Evolutionary conservation across 35 echinoderm and acorn worm species (phyloP).

Genomic region (Nesometra sesokonis): DNA sequence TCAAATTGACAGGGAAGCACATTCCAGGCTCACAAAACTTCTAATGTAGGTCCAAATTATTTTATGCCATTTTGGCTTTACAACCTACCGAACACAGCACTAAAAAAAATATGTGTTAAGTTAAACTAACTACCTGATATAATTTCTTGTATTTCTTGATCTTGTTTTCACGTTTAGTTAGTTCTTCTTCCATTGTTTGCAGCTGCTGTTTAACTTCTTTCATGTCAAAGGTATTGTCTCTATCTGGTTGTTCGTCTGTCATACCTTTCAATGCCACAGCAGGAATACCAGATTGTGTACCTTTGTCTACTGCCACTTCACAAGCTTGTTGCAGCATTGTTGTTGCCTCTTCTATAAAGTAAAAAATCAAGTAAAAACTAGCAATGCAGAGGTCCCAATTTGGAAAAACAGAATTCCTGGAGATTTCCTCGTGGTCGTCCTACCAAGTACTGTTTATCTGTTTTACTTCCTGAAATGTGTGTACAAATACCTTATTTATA

Average conservation of each 20-base stretch:
- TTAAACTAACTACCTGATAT: constrained; percentile 50
- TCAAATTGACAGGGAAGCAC: no score
- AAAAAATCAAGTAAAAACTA: no score
- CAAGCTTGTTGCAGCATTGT: not conserved
- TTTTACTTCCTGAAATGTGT: no score
- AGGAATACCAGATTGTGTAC: constrained; percentile 32
- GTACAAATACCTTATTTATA: no score
- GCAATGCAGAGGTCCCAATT: no score
- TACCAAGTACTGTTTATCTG: no score
- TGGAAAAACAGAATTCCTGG: no score
- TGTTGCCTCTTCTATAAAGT: not conserved
- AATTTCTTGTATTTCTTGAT: constrained; percentile 30
- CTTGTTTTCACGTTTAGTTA: constrained; percentile 48
- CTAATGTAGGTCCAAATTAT: no score
- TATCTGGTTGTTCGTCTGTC: not conserved
- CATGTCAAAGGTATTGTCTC: constrained; percentile 68
- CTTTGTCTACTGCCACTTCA: constrained; percentile 9
- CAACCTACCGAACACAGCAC: no score
- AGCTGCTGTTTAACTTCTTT: constrained; percentile 63
- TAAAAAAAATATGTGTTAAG: not conserved
- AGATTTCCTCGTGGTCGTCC: no score
- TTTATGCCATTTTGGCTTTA: no score
- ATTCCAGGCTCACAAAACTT: no score
- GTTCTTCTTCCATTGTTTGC: constrained; percentile 38
- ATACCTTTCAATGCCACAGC: constrained; percentile 15